phyloP scores from a whole-genome alignment of 2,797 vertebrate genomes.

The Dryobates pubescens region DNA sequence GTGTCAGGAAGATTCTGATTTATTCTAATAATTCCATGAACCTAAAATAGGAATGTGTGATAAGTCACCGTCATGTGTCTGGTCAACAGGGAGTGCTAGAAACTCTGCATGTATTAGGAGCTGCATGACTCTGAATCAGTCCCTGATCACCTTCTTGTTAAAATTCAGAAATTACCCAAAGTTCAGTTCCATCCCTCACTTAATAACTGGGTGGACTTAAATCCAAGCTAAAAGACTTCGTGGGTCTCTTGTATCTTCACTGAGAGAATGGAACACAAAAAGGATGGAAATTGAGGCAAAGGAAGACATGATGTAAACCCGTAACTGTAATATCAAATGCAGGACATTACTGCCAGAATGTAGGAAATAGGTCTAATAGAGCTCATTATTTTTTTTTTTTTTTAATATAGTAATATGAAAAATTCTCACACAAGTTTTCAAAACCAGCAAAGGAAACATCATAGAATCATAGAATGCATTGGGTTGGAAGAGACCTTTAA shows the following conservation, averaged over 20 bases:
- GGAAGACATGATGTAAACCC: background rate
- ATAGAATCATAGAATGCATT: too few species aligned
- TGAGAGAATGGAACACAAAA: background rate
- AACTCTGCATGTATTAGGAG: background rate
- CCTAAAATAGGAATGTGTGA: background rate
- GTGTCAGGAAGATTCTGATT: background rate
- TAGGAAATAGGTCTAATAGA: background rate
- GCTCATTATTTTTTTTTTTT: background rate
- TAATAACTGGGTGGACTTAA: background rate
- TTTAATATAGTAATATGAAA: background rate
- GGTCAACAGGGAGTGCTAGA: background rate
- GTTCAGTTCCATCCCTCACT: background rate
- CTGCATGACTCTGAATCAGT: background rate
- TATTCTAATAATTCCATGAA: background rate
- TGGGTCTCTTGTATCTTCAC: background rate
- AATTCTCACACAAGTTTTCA: background rate
- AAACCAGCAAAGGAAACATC: background rate
- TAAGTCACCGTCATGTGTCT: rapidly evolving
- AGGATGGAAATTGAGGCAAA: background rate
- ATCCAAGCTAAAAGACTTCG: background rate
- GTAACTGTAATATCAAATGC: background rate
- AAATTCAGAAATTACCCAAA: background rate
- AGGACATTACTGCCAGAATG: background rate
- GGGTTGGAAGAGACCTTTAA: too few species aligned
- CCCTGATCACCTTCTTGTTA: background rate